Base-by-base conservation (phyloP, 2,113 vertebrate species). In the Prunella himalayana region DNA sequence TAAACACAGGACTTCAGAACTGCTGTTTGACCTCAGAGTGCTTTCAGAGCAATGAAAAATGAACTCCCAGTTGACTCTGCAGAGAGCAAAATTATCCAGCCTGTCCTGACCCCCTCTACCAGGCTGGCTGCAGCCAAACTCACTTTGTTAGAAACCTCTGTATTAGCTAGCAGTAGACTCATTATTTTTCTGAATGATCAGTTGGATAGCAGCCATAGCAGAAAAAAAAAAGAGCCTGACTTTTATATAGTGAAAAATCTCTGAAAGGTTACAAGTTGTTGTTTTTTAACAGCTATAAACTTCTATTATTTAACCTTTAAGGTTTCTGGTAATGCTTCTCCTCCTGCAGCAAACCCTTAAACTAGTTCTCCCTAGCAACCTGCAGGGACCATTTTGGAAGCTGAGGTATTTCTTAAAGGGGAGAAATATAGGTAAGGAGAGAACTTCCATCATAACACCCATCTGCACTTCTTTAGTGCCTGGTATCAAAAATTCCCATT, bases 401-500 rank as follows among this genome's bases (percentile, higher is more conserved):
- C 65, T 31, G 65, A 95, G 61, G 24, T 91, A 82, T 82, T 91
- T 87, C 57, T 90, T 90, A 41, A 81, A 82, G n/a, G 11, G 27
- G 4, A 87, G 65, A 96, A 91, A 90, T 85, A 96, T 19, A 49
- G n/a, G 35, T 37, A 47, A 79, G 56, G 61, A 87, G 44, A 87
- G 22, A 87, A 85, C 15, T 90, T 95, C 68, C 63, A 77, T 92
- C 86, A 83, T 90, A 86, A 92, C 50, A 41, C 51, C 19, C 3
- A 1, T 73, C 71, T 70, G 63, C 57, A 59, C 30, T 92, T 90
- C 39, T 92, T 70, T 92, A 95, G 51, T 70, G 82, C 30, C 63
- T 75, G 35, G 54, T 88, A 93, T 86, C 82, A 83, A 92, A 93
- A 93, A 95, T 72, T 66, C 68, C 59, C 92, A 66, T 95, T 93